These are phyloP conservation scores for Patagioenas fasciata DNA, from an alignment of 2,113 vertebrate species.

Conservation along the genomic window DNA sequence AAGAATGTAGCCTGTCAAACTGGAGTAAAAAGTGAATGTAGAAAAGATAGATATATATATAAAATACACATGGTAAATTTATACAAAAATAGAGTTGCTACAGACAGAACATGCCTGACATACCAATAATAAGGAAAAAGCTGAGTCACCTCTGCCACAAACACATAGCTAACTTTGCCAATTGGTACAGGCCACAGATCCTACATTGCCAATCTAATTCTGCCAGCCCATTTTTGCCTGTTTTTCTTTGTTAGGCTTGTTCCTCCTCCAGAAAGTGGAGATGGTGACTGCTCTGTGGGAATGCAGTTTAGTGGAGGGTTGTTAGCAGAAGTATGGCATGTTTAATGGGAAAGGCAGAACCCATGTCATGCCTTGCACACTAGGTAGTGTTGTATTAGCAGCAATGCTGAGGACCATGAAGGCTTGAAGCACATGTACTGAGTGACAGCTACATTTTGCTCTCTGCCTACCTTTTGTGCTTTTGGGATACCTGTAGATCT, in stretches of 20 bases:
- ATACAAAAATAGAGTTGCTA: background rate
- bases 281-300: background rate
- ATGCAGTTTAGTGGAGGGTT: background rate
- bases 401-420: background rate
- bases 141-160: background rate
- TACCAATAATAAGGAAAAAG: background rate
- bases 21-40: background rate
- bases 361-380: background rate
- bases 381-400: background rate
- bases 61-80: background rate
- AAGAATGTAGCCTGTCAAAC: background rate
- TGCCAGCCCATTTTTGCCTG: background rate
- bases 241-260: background rate
- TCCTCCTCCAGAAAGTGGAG: rapidly evolving
- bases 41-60: background rate
- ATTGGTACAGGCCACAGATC: background rate
- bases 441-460: background rate
- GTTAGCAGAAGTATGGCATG: background rate
- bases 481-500: background rate
- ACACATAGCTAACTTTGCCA: background rate
- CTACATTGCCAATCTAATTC: background rate
- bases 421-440: rapidly evolving
- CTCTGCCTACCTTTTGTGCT: background rate
- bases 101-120: background rate
- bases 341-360: background rate